phyloP scores from a whole-genome alignment of 2,888 invertebrate species.

The Drosophila anceps region DNA sequence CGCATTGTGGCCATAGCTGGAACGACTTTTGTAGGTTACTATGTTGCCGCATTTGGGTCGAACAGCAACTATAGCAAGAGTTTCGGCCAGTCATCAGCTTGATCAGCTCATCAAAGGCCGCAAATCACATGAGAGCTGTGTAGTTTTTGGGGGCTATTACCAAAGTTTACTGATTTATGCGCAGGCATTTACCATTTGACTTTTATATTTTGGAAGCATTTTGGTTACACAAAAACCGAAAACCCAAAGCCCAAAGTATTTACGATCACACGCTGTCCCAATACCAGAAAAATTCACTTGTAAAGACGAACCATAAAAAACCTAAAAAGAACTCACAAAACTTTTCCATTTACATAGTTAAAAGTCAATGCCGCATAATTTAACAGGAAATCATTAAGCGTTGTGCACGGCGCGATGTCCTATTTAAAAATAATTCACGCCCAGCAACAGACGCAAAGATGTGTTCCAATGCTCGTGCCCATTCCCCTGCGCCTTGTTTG shows the following conservation, averaged over 20 bases:
- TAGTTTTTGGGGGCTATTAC: constrained; percentile 6
- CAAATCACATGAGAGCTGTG: constrained; percentile 9
- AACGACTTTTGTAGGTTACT: constrained; percentile 55
- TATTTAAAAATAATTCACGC: constrained; percentile 69
- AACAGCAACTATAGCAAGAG: constrained; percentile 25
- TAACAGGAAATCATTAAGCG: constrained; percentile 76
- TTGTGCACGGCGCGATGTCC: constrained; percentile 27
- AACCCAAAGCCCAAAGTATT: constrained; percentile 23
- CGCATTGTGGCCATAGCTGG: constrained; percentile 41
- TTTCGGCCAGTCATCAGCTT: constrained; percentile 44
- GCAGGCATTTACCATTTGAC: constrained; percentile 41
- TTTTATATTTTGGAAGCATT: constrained; percentile 35
- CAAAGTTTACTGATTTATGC: constrained; percentile 41
- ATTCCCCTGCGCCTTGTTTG: background rate
- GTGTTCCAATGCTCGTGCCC: background rate
- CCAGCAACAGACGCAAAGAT: constrained; percentile 15
- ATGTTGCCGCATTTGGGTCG: constrained; percentile 44
- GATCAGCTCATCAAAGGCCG: constrained; percentile 5
- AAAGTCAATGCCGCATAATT: constrained; percentile 73
- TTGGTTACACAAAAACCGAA: constrained; percentile 13
- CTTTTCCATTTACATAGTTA: constrained; percentile 56
- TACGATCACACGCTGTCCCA: constrained; percentile 38
- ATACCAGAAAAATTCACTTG: constrained; percentile 41
- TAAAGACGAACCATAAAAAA: constrained; percentile 30
- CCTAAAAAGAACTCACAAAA: constrained; percentile 20